A percentile compares a stretch with the other conserved stretches of the same genome.
phyloP scores from a whole-genome alignment of 1,140 invertebrate species.

The Laodelphax striatellus region DNA sequence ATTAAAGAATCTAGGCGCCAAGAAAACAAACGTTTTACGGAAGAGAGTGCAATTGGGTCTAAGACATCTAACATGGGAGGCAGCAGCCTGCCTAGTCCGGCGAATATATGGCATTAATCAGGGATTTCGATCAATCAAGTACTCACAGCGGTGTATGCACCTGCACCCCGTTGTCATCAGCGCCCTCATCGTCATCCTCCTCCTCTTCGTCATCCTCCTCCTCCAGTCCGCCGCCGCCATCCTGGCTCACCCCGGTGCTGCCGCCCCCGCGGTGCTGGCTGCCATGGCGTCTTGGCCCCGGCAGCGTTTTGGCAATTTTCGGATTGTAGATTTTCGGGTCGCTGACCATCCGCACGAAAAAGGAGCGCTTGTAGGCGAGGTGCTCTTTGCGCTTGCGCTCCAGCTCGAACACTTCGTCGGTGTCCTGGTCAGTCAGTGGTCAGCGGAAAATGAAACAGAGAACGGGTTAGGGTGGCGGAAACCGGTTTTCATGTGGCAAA shows the following conservation, averaged over 20 bases:
- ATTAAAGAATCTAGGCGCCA: too few species aligned
- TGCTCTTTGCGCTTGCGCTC: conserved; percentile 54
- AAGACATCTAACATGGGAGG: too few species aligned
- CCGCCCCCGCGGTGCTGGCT: conserved; percentile 19
- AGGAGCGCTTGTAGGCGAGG: conserved; percentile 79
- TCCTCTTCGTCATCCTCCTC: conserved; percentile 18
- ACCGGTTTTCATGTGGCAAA: too few species aligned
- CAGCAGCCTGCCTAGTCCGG: too few species aligned
- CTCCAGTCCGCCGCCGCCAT: conserved; percentile 7
- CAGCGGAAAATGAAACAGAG: too few species aligned
- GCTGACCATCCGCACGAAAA: conserved; percentile 93
- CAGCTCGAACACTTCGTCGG: conserved; percentile 54
- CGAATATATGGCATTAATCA: too few species aligned
- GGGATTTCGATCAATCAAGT: background rate
- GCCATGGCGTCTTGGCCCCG: conserved; percentile 36
- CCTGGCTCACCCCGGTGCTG: conserved; percentile 7
- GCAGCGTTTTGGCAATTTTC: conserved; percentile 59
- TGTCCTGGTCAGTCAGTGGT: too few species aligned
- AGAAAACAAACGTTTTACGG: too few species aligned
- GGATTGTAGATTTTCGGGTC: conserved; percentile 95
- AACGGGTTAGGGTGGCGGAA: too few species aligned
- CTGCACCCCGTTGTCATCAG: conserved; percentile 7
- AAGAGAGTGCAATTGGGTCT: too few species aligned
- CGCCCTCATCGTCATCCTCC: conserved; percentile 15
- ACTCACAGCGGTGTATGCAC: conserved; percentile 18